Evolutionary conservation across 2,888 invertebrate species (phyloP).

Genomic region (Disparrhopalites patrizii): DNA sequence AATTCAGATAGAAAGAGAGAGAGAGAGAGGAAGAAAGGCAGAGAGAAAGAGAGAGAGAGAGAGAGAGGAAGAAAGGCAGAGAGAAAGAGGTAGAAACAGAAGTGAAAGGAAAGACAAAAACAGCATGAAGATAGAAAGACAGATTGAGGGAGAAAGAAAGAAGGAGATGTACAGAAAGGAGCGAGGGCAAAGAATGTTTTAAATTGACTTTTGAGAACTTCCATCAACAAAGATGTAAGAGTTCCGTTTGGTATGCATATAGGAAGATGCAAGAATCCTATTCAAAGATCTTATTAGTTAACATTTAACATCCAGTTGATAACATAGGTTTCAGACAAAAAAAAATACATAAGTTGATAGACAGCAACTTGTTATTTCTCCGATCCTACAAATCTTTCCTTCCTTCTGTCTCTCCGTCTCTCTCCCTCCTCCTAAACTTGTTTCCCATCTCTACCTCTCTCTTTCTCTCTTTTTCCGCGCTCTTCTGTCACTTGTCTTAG

Average conservation of each 20-base stretch:
- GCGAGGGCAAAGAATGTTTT: neutral
- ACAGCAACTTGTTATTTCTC: conserved; percentile 26
- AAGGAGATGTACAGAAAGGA: neutral
- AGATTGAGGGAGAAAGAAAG: neutral
- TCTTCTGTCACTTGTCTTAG: neutral
- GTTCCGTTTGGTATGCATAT: conserved; percentile 22
- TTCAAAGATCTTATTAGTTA: conserved; percentile 20
- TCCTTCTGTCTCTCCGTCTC: neutral
- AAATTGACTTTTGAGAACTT: neutral
- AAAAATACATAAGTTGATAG: conserved; percentile 26
- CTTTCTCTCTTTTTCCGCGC: neutral
- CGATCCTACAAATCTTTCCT: neutral
- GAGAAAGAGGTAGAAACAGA: no score
- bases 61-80: no score
- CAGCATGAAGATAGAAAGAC: no score
- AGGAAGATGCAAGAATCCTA: no score
- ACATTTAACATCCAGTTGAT: conserved; percentile 23
- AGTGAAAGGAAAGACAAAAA: no score
- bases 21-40: no score
- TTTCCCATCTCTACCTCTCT: neutral
- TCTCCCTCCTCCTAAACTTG: neutral
- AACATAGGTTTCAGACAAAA: conserved; percentile 2
- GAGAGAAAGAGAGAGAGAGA: no score
- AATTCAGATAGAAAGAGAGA: no score
- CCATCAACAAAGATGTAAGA: conserved; percentile 20